Evolutionary conservation across 2,888 invertebrate species (phyloP).

Genomic region (Dynastes maya): DNA sequence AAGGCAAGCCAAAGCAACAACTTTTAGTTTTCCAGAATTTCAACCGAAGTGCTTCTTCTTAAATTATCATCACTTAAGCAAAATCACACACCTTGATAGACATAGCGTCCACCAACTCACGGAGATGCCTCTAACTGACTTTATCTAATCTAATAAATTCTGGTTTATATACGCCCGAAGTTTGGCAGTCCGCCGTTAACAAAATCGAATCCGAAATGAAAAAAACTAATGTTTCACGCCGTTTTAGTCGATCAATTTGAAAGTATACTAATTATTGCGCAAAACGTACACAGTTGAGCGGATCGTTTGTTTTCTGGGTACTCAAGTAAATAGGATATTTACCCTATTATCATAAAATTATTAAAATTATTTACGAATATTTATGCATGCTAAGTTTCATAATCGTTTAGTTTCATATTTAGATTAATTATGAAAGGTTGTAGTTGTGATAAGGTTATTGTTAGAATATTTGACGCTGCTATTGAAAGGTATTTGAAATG

Average conservation of each 20-base stretch:
- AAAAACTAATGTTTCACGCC: slow-evolving; percentile 37
- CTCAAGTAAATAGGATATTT: not conserved
- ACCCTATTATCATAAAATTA: slow-evolving; percentile 28
- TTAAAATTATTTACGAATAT: slow-evolving; percentile 11
- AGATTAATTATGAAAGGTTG: not conserved
- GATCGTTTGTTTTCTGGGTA: slow-evolving; percentile 9
- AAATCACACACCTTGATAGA: slow-evolving; percentile 29
- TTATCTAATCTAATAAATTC: slow-evolving; percentile 30
- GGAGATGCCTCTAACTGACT: slow-evolving; percentile 41
- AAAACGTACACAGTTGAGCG: slow-evolving; percentile 25
- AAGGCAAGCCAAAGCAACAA: no score
- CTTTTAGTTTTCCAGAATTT: no score
- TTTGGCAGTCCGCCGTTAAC: slow-evolving; percentile 23
- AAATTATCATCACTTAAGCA: no score
- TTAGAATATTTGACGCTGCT: not conserved
- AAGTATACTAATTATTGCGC: slow-evolving; percentile 32
- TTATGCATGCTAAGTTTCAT: no score
- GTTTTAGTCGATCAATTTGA: slow-evolving; percentile 32
- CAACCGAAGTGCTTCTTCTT: no score
- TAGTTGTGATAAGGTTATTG: not conserved
- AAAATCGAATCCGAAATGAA: slow-evolving; percentile 4
- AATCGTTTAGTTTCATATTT: no score
- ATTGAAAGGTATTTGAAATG: no score
- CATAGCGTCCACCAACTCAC: slow-evolving; percentile 14
- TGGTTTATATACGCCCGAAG: slow-evolving; percentile 26